Base-by-base conservation (phyloP, 1,140 invertebrate species). In the Drosophila micromelanica region DNA sequence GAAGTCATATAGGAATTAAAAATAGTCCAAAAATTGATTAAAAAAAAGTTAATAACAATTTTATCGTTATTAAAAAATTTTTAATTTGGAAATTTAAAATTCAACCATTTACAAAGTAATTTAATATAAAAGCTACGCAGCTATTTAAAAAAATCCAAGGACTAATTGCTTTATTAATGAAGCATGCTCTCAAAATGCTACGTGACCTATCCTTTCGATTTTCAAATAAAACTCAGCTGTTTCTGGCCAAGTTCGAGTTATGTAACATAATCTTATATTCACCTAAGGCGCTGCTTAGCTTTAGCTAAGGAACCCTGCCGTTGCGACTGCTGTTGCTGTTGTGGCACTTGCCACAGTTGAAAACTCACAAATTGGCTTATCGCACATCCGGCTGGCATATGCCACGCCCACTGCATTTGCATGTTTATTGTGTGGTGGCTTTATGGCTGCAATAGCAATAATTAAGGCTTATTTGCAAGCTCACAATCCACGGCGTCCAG, bases 381-480 rank as follows among this genome's bases (percentile, higher is more conserved):
- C 70, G 40, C 35, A 46, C 63, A 73, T 60, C 12, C 48, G 32
- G 30, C 37, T 56, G 43, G 32, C 32, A 32, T 23, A 13, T 57
- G 52, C 27, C 35, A 68, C 70, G 63, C 63, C 70, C 63, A 72
- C 71, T 77, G 82, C 56, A 82, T 87, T 82, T 87, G 82, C 82
- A 87, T 87, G 78, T 87, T 87, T 89, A 87, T 82, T 87, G 79
- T 87, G 82, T 71, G 84, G 78, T 89, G 84, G 76, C 84, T 79
- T 89, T 87, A 82, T 76, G 84, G 84, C 78, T 78, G 82, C 77
- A 78, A 87, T 82, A 62, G 76, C 82, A 73, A 87, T 87, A 87
- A 87, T 87, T 87, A 87, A 87, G 84, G 82, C 78, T 89, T 78
- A 87, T 89, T 87, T 89, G 82, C 78, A 87, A 73, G 75, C 78